phyloP scores from a whole-genome alignment of 2,113 vertebrate genomes.

The Nerophis lumbriciformis region DNA sequence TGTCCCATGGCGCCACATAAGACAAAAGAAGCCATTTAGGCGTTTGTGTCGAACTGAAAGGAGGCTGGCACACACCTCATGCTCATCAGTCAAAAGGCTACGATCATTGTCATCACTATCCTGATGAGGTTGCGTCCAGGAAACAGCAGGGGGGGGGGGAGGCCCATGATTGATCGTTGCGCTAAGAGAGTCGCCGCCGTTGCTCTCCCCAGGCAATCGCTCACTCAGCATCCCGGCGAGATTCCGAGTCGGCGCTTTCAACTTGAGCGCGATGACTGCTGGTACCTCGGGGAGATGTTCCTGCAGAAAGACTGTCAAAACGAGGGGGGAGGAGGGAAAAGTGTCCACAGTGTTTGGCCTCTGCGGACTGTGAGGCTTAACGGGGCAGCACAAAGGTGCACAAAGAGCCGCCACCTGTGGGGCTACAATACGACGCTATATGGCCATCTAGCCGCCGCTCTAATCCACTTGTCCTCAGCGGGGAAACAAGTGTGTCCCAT shows the following conservation, averaged over 20 bases:
- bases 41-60: neutral
- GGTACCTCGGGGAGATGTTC: neutral
- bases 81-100: slow-evolving; percentile 19
- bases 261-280: too few relatives aligned
- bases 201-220: slow-evolving; percentile 43
- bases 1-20: slow-evolving; percentile 35
- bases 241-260: neutral
- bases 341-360: slow-evolving; percentile 18
- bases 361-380: slow-evolving; percentile 9
- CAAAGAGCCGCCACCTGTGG: slow-evolving; percentile 27
- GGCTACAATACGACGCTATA: slow-evolving; percentile 14
- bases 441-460: slow-evolving; percentile 47
- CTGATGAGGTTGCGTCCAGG: slow-evolving; percentile 30
- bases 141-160: slow-evolving; percentile 13
- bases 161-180: slow-evolving; percentile 49
- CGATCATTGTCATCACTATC: slow-evolving; percentile 14
- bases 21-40: slow-evolving; percentile 34
- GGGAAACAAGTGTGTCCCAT: slow-evolving; percentile 59
- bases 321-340: neutral
- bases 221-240: slow-evolving; percentile 30
- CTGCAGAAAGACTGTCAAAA: neutral
- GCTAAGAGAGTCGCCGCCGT: slow-evolving; percentile 25
- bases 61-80: slow-evolving; percentile 4
- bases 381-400: neutral
- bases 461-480: slow-evolving; percentile 61